Evolutionary conservation across 2,113 vertebrate genomes (phyloP), one percentile per base, ranked within the genome.

Genomic region (Rynchops niger): DNA sequence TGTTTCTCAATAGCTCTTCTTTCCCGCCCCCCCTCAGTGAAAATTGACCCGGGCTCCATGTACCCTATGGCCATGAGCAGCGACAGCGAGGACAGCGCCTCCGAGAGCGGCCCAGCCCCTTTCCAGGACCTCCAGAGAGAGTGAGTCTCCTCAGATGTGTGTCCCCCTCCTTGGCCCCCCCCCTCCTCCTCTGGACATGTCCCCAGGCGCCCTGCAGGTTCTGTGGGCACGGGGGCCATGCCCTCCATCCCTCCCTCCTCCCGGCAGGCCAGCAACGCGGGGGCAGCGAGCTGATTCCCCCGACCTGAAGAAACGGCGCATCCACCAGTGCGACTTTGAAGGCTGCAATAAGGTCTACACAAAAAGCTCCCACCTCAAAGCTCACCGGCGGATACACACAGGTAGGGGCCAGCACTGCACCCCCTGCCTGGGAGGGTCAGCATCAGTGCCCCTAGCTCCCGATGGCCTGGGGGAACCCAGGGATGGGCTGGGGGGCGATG

Each of bases 321-420:
- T 99, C 97, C 99, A 99, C 98, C 99, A 99, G 97, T 99, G 99
- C 20, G 99, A 99, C 98, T 99, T 99, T 7, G 99, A 99, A 45
- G 99, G 99, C 95, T 99, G 99, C 97, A 99, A 98, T 96, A 99
- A 99, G 93, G 99, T 99, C 86, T 99, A 99, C 98, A 99, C 99
- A 78, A 99, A 99, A 97, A 99, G 99, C 93, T 99, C 99, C 82
- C 99, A 99, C 97, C 98, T 99, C 90, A 99, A 99, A 98, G 99
- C 99, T 55, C 99, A 99, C 95, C 96, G 99, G 90, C 98, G 99
- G 97, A 99, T 99, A 98, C 99, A 99, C 98, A 99, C 99, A 96
- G 99, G 99, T 99, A 72, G 78, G 32, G 23, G 26, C 26, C 20
- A 30, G 59, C 5, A 0, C 76, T 4, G 2, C 25, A 2, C 10